Base-by-base conservation (phyloP, 2,113 vertebrate species). In the Orientallactaga bullata region DNA sequence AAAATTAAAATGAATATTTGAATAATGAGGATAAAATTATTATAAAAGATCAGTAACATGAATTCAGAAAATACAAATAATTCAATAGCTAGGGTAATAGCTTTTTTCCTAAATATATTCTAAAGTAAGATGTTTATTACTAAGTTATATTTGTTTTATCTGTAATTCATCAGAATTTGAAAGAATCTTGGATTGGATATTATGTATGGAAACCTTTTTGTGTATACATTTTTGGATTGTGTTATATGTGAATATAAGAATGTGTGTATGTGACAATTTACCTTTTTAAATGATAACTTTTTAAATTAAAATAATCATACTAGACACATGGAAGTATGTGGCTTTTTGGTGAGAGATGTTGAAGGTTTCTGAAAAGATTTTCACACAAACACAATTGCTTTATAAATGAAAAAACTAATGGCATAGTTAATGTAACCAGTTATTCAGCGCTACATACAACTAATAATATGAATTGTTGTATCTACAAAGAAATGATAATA, bases 1-100 rank as follows among this genome's bases (percentile, higher is more conserved):
- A 88, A 89, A 94, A 63, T 80, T 10, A 72, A 84, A 84, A 83
- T 93, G 26, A 73, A 20, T 51, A 80, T 47, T 71, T 84, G 61
- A 18, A 63, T 85, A 23, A 79, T 23, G 32, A 71, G 26, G 21
- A 39, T 90, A 20, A 32, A 60, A 90, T 71, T 84, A 84, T 26
- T 60, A 65, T 4, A 89, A 94, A 85, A 35, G 55, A 37, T 58
- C 18, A 87, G n/a, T 26, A 17, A 61, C n/a, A 71, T 58, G 20
- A 16, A 35, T 66, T 90, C 82, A 30, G 6, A 81, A 58, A 79
- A 86, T 28, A 77, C 20, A 88, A 73, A 30, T 20, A 85, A 66
- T 69, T 16, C 24, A 78, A 61, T 58, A 94, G 6, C 1, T 17
- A n/a, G 16, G 2, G 51, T 65, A 28, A 69, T 3, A 65, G 63